A percentile compares a stretch with the other conserved stretches of the same genome.
These are phyloP conservation scores for Thamnaconus septentrionalis DNA, from an alignment of 2,113 vertebrate genomes.

Conservation along the genomic window DNA sequence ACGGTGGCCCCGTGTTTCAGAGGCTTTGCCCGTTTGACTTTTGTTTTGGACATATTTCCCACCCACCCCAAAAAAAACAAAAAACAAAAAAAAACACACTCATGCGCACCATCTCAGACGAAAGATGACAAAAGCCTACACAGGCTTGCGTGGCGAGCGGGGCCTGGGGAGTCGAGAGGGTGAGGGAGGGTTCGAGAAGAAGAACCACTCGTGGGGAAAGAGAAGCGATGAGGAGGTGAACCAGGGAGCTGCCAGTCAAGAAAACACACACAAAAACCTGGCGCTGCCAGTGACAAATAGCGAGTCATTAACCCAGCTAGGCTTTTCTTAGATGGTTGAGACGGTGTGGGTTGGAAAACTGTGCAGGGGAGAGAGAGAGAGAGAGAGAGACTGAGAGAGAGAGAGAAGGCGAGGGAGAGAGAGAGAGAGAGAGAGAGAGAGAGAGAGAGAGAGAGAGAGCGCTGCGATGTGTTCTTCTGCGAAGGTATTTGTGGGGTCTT, in stretches of 20 bases:
- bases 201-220: conserved; percentile 38
- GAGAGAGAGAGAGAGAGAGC: conserved; percentile 9
- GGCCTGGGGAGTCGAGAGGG: conserved; percentile 22
- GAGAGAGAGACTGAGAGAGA: conserved; percentile 1
- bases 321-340: conserved; percentile 50
- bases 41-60: not conserved
- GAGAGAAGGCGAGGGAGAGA: not conserved
- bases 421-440: too few species aligned
- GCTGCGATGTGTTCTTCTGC: conserved; percentile 21
- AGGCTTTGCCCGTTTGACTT: conserved; percentile 9
- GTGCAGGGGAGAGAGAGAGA: too few species aligned
- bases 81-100: not conserved
- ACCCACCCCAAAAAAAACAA: not conserved
- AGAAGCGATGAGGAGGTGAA: conserved; percentile 34
- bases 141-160: not conserved
- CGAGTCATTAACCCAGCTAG: conserved; percentile 74
- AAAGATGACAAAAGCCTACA: conserved; percentile 16
- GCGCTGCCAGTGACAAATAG: conserved; percentile 76
- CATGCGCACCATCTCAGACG: not conserved
- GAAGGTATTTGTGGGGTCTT: conserved; percentile 61
- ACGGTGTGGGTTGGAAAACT: conserved; percentile 50
- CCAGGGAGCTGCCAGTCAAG: conserved; percentile 49
- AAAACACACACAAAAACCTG: conserved; percentile 60
- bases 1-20: conserved; percentile 9
- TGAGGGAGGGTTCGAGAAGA: conserved; percentile 38